Base-by-base conservation (phyloP, 2,888 invertebrate species). In the Archips crataeganus region DNA sequence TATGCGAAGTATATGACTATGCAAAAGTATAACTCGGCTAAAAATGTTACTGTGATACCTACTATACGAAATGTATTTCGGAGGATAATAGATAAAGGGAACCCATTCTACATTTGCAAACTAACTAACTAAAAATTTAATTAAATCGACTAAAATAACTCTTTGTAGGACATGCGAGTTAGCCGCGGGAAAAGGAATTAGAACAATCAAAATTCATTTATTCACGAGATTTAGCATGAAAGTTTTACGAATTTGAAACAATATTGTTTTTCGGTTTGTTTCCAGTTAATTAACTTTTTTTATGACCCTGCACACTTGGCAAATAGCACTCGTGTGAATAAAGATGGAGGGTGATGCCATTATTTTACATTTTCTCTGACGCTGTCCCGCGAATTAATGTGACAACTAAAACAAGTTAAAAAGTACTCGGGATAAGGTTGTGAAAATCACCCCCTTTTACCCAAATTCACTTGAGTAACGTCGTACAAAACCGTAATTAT, bases 401-500 rank as follows among this genome's bases (percentile, higher is more conserved):
- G 23, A 23, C 15, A 15, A 8, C 15, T 23, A 54, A 54, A 54
- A 57, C 60, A 60, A 36, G 39, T 60, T n/a, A 39, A 60, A 60
- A n/a, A 36, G 32, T 57, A 10, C 60, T 36, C 23, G 13, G 23
- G 42, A 62, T 9, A 60, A 49, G 10, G 36, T 36, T n/a, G 32
- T 34, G 39, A 65, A 9, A 4, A n/a, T 8, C 1, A 59, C 45
- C 57, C 59, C 51, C 61, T 62, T 62, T 42, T n/a, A 1, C 64
- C 54, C 15, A 42, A 51, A 61, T 42, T 59, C 11, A 34, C 61
- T 71, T 45, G 54, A 34, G 62, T 72, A 54, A 36, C 15, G 54
- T 62, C 54, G 62, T 67, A 45, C 62, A 62, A 67, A 71, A 54
- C 8, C 42, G 32, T 67, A 60, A 62, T 67, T 72, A 72, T 72